phyloP scores from a whole-genome alignment of 2,797 vertebrate species.

The Cuculus canorus region DNA sequence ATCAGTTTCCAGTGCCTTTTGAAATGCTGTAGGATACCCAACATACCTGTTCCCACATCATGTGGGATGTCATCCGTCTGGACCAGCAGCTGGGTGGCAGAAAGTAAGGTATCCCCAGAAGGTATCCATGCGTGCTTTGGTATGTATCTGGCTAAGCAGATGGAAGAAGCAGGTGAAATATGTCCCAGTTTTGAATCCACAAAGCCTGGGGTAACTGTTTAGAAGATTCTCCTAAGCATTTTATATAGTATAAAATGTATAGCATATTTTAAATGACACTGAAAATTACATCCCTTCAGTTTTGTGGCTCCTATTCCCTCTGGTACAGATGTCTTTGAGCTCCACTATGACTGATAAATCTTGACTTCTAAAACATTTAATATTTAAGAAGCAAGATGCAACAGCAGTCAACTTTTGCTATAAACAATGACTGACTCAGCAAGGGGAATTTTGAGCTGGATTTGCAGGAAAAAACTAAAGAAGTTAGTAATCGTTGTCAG shows the following conservation, averaged over 20 bases:
- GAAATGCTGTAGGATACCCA: not conserved
- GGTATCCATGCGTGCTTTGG: not conserved
- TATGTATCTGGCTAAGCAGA: not conserved
- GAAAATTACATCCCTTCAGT: not conserved
- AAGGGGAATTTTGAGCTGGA: not conserved
- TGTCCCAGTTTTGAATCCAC: not conserved
- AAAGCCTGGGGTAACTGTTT: not conserved
- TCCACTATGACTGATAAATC: not conserved
- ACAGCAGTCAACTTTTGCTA: not conserved
- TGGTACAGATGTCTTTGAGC: not conserved
- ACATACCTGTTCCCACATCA: not conserved
- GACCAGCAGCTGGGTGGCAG: not conserved
- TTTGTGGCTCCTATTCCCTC: not conserved
- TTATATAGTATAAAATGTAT: not conserved
- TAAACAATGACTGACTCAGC: conserved; percentile 1
- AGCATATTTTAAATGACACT: not conserved
- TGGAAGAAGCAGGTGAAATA: not conserved
- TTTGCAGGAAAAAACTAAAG: not conserved
- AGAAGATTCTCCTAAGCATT: not conserved
- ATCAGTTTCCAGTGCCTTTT: not conserved
- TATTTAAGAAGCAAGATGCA: not conserved
- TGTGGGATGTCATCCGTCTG: not conserved
- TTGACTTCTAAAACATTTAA: not conserved
- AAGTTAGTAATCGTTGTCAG: not conserved
- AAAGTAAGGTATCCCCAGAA: not conserved